Percentiles rank a stretch among this genome's conserved stretches.
These are phyloP conservation scores for Porites rus DNA, from an alignment of 92 coral and sea anemone species.

Conservation along the genomic window DNA sequence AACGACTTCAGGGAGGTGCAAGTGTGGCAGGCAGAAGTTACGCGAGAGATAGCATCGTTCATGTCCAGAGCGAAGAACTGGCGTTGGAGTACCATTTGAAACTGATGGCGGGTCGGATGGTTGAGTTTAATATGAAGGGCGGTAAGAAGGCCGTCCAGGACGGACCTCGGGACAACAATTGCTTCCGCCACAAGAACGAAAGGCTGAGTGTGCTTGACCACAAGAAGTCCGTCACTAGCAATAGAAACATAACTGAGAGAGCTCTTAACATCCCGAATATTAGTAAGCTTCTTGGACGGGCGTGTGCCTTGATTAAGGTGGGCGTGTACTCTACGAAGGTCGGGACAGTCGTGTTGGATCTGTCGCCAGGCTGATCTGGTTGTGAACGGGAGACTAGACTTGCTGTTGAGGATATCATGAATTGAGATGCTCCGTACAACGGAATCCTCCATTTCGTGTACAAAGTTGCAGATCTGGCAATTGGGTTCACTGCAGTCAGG, in stretches of 20 bases:
- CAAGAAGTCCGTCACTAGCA: constrained; percentile 57
- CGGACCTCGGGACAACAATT: constrained; percentile 32
- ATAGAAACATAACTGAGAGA: constrained; percentile 37
- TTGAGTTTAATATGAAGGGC: constrained; percentile 51
- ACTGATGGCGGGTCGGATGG: constrained; percentile 61
- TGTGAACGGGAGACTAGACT: constrained; percentile 25
- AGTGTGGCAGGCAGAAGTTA: constrained; percentile 46
- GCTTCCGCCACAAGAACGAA: constrained; percentile 34
- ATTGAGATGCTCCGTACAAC: constrained; percentile 56
- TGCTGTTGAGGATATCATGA: constrained; percentile 45
- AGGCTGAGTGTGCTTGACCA: constrained; percentile 46
- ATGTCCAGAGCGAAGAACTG: constrained; percentile 45
- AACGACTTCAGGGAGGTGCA: constrained; percentile 52
- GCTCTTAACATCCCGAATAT: constrained; percentile 45
- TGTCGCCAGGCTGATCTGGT: constrained; percentile 56
- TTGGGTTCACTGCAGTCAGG: constrained; percentile 61
- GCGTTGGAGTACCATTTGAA: constrained; percentile 42
- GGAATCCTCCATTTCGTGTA: constrained; percentile 49
- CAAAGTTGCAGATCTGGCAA: constrained; percentile 65
- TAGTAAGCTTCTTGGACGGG: constrained; percentile 49
- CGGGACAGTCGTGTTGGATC: constrained; percentile 59
- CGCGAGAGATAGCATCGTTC: constrained; percentile 20
- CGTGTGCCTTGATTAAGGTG: constrained; percentile 58
- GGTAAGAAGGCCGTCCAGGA: constrained; percentile 49
- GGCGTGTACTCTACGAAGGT: constrained; percentile 55